Base-by-base conservation (phyloP, 2,113 vertebrate genomes). In the Cercocebus atys region DNA sequence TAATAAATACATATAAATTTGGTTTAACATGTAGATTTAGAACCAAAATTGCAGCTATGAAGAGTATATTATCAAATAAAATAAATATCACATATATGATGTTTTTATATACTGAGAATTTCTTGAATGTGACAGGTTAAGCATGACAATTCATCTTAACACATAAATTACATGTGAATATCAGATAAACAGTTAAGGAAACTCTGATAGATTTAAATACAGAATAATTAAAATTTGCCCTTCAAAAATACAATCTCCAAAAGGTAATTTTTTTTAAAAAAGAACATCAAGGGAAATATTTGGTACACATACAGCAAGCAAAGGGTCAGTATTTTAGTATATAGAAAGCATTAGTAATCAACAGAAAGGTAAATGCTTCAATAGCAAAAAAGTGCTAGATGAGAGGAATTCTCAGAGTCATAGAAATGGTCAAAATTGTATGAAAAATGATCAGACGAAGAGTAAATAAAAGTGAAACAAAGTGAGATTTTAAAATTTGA, bases 51-150 rank as follows among this genome's bases (percentile, higher is more conserved):
- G 10, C 11, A 78, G 17, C 17, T 66, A 27, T 57, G 50, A 59
- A 90, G 81, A 94, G 38, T 57, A n/a, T 20, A 81, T 80, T 55
- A 86, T 79, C 40, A 87, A 25, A 92, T 61, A 80, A 92, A 79
- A 87, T 61, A 73, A 73, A 87, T 8, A 61, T 72, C 27, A 73
- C 64, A 92, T 84, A 43, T 23, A 32, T 61, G 43, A 35, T n/a
- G 3, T 57, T 95, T 73, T 85, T 79, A 91, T 91, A 43, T 61
- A 13, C 61, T 95, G 55, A 59, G 61, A 91, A 27, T 25, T 91
- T 57, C 35, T 79, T 59, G 84, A 72, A 57, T 18, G 25, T 43
- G 25, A 20, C 22, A 79, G 38, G 2, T 32, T 79, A 86, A 57
- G 23, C 6, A 90, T 30, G 27, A 59, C 10, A 73, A 80, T 23